phyloP scores from a whole-genome alignment of 2,888 invertebrate species.

The Luperina testacea region DNA sequence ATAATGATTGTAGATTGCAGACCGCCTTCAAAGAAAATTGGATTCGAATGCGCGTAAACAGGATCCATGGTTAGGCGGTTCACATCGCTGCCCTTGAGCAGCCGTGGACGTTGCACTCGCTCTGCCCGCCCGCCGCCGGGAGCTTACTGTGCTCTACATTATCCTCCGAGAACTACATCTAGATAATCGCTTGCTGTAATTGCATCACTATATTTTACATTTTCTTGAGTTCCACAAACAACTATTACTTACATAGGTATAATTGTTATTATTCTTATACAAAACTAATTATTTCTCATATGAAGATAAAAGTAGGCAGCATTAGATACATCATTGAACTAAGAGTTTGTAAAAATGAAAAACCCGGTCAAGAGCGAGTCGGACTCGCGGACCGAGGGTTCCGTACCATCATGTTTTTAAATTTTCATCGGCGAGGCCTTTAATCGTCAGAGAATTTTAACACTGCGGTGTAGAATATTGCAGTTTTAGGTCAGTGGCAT shows the following conservation, averaged over 20 bases:
- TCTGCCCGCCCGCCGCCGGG: slow-evolving; percentile 34
- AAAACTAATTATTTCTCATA: slow-evolving; percentile 7
- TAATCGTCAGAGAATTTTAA: too few species aligned
- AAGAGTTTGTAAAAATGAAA: slow-evolving; percentile 46
- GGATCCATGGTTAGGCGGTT: slow-evolving; percentile 76
- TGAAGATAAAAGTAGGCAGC: slow-evolving; percentile 1
- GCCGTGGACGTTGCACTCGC: slow-evolving; percentile 64
- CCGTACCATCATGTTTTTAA: too few species aligned
- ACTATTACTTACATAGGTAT: slow-evolving; percentile 23
- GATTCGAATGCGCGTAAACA: slow-evolving; percentile 86
- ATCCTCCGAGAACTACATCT: slow-evolving; percentile 31
- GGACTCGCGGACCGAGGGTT: too few species aligned
- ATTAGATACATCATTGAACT: slow-evolving; percentile 17
- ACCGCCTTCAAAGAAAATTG: slow-evolving; percentile 88
- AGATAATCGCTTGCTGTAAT: slow-evolving; percentile 35
- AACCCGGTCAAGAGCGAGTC: neutral
- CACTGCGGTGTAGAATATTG: too few species aligned
- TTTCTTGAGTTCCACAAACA: slow-evolving; percentile 24
- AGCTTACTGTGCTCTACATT: slow-evolving; percentile 50
- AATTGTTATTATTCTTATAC: slow-evolving; percentile 7
- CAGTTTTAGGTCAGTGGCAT: too few species aligned
- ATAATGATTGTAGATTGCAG: slow-evolving; percentile 89
- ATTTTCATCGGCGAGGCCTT: too few species aligned
- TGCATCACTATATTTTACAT: slow-evolving; percentile 38
- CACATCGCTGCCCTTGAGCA: slow-evolving; percentile 74